Conservation (phyloP, 2,888 invertebrate genomes). For the Neoaliturus tenellus region DNA sequence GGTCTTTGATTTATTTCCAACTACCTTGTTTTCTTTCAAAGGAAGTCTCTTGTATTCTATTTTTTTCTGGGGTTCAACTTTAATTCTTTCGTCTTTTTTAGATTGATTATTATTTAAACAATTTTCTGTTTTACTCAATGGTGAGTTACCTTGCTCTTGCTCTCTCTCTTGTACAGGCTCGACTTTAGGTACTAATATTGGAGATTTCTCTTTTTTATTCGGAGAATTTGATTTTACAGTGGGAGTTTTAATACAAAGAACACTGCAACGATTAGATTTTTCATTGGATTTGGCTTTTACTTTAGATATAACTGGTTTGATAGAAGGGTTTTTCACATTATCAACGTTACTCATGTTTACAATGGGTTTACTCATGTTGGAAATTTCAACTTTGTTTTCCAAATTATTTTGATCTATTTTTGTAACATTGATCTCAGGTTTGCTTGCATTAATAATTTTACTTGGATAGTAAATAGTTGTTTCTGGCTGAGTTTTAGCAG, state of each 20-base stretch:
- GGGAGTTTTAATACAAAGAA: background rate
- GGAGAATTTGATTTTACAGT: background rate
- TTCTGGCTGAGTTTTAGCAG: background rate
- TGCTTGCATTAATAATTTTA: background rate
- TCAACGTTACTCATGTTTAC: no score
- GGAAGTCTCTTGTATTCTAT: conserved; percentile 58
- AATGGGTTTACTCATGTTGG: background rate
- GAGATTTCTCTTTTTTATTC: no score
- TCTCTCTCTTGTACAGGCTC: background rate
- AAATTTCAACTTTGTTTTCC: background rate
- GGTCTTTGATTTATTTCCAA: conserved; percentile 53
- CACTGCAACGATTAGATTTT: background rate
- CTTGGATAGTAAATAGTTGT: background rate
- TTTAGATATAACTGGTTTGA: conserved; percentile 18
- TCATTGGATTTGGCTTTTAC: conserved; percentile 5
- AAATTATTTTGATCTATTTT: background rate
- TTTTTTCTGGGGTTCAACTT: conserved; percentile 42
- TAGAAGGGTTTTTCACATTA: background rate
- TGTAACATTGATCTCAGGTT: background rate
- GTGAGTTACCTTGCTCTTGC: background rate
- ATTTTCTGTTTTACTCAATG: conserved; percentile 14
- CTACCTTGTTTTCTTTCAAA: conserved; percentile 60
- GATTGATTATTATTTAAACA: background rate
- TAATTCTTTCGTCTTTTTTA: background rate
- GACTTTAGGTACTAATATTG: no score